Evolutionary conservation across 2,888 invertebrate genomes (phyloP).

Genomic region (Synergus japonicus): DNA sequence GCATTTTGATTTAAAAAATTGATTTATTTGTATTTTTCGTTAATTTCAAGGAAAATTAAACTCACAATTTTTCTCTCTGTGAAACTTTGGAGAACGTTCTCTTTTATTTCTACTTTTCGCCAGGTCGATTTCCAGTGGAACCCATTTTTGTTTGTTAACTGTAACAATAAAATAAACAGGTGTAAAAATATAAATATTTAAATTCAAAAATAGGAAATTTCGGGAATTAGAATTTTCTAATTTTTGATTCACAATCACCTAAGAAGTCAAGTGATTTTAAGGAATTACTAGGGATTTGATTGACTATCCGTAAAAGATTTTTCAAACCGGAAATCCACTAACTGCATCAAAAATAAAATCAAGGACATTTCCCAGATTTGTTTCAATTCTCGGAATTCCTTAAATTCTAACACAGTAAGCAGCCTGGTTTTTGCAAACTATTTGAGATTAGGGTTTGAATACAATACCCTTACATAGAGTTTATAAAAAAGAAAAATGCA

Average conservation of each 20-base stretch:
- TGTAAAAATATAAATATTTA: background rate
- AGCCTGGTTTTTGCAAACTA: too few relatives aligned
- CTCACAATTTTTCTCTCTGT: conserved; percentile 74
- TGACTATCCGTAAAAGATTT: too few relatives aligned
- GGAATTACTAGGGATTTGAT: too few relatives aligned
- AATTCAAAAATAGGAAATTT: conserved; percentile 5
- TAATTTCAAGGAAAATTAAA: conserved; percentile 58
- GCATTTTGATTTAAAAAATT: background rate
- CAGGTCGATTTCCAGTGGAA: conserved; percentile 92
- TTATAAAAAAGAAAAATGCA: conserved; percentile 47
- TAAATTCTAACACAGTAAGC: too few relatives aligned
- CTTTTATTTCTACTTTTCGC: conserved; percentile 84
- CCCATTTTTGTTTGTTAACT: conserved; percentile 90
- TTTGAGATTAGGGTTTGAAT: too few relatives aligned
- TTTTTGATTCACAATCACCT: too few relatives aligned
- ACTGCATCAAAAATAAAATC: too few relatives aligned
- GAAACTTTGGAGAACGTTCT: conserved; percentile 80
- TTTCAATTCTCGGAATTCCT: too few relatives aligned
- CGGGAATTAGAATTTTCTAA: background rate
- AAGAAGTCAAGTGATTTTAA: too few relatives aligned
- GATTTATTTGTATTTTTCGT: background rate
- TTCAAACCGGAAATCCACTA: too few relatives aligned
- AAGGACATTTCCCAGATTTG: too few relatives aligned
- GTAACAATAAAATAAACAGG: conserved; percentile 53
- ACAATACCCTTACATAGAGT: too few relatives aligned